Base-by-base conservation (phyloP, 2,113 vertebrate species). In the Sceloporus tristichus region DNA sequence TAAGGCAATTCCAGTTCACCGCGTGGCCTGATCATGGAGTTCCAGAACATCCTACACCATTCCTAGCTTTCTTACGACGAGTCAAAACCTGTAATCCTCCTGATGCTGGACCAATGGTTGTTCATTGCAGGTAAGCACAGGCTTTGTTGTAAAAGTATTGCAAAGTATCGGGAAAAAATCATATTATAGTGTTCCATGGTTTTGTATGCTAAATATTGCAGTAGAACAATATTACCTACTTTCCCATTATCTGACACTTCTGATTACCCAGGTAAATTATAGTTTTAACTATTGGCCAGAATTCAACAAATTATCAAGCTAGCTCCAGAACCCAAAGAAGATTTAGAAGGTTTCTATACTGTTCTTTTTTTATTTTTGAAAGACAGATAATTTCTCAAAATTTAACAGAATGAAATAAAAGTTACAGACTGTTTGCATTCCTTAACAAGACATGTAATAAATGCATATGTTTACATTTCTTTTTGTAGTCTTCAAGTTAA, bases 21-120 rank as follows among this genome's bases (percentile, higher is more conserved):
- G 99, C 99, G 74, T 99, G 99, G 99, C 99, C 99, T n/a, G 99
- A 99, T 93, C 99, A 99, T 3, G 99, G 99, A 38, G 99, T 99
- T 74, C 99, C 99, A 2, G 99, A 99, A 82, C 99, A 99, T 91
- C 99, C 99, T 25, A 99, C 99, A 27, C 99, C 98, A 0, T 99
- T 99, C 90, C 96, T 99, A 88, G 99, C 99, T 96, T 99, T 99
- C 95, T 95, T 99, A 85, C 94, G 99, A 89, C 97, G 99, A 94
- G 98, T 99, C 87, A 99, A 99, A 96, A 98, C 99, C 75, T 99
- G 99, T 95, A 99, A 99, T 94, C 99, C 99, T 19, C 98, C 98
- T 29, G 99, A 99, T 73, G 99, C 99, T 0, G 99, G 99, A 85
- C 99, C 99, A 10, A 99, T 99, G 99, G 99, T 98, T 92, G 99